Base-by-base conservation (phyloP, 2,113 vertebrate genomes). In the Euleptes europaea region DNA sequence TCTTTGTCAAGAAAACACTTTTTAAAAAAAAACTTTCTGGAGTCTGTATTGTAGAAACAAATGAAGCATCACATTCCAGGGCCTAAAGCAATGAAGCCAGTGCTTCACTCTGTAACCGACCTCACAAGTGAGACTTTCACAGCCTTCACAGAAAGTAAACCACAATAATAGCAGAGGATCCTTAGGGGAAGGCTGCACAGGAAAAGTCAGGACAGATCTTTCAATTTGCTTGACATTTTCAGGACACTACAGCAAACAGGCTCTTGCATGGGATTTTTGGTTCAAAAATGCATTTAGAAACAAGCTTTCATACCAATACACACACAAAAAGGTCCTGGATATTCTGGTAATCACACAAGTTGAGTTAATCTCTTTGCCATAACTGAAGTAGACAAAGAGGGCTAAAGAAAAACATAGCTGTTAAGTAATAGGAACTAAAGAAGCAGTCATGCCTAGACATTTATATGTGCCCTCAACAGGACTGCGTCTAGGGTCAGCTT, bases 1-100 rank as follows among this genome's bases (percentile, higher is more conserved):
- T 51, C 54, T 67, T 89, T 84, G 73, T 82, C 60, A 82, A 74
- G 35, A 79, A 85, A 75, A 14, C 2, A 60, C 35, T 51, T 10
- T 57, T 31, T 5, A 35, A 44, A 44, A 44, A 44, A 44, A 44
- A 44, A 23, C 73, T 84, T 63, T 79, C 6, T 73, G 31, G 71
- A 13, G 5, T 78, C 40, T 5, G n/a, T 19, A 19, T 40, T 80
- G 73, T 84, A 89, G 75, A 35, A 88, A 70, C 40, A 63, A 83
- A 65, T 23, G 4, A 84, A 11, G 66, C 54, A 47, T 54, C 35
- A 44, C 2, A 26, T 82, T 72, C 38, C 66, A 79, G 63, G 40
- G 1, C 54, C n/a, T 71, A 69, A 84, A 87, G 71, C 33, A 74
- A 49, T 60, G 6, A 86, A 70, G 26, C 57, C 21, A 57, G 6